A percentile compares a stretch with the other conserved stretches of the same genome.
Evolutionary conservation across 2,888 invertebrate species (phyloP).

Genomic region (Zhuqinia jingwanae): DNA sequence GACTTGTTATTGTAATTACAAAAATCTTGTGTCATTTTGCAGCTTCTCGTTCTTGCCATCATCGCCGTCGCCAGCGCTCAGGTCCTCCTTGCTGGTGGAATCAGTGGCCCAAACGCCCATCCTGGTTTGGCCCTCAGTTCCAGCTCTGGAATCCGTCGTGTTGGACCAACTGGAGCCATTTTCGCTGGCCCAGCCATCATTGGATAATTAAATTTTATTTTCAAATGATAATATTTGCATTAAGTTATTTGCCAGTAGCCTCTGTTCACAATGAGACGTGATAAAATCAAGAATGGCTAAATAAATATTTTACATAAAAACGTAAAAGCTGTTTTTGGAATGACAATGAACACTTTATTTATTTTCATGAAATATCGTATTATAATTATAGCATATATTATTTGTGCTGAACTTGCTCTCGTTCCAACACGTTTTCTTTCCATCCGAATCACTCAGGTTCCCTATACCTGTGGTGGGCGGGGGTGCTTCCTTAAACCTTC

Average conservation of each 20-base stretch:
- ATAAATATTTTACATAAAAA: neutral
- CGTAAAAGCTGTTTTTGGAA: neutral
- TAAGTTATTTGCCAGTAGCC: constrained; percentile 19
- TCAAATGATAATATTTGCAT: constrained; percentile 1
- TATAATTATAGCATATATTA: no score
- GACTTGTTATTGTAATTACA: neutral
- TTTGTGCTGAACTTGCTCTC: no score
- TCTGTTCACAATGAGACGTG: neutral
- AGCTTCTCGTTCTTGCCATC: constrained; percentile 49
- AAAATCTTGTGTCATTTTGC: neutral
- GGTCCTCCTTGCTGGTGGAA: constrained; percentile 16
- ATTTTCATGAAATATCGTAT: no score
- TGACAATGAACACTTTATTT: no score
- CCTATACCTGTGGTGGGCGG: no score
- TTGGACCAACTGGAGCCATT: constrained; percentile 24
- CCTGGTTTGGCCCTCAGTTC: constrained; percentile 5
- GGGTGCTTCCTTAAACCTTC: neutral
- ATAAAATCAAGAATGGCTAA: neutral
- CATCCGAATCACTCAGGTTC: no score
- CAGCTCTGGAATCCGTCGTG: constrained; percentile 22
- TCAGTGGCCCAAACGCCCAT: constrained; percentile 42
- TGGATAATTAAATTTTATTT: constrained; percentile 40
- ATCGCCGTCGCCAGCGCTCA: constrained; percentile 53
- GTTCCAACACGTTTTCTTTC: neutral
- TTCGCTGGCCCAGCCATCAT: constrained; percentile 6